Evolutionary conservation across 2,888 invertebrate genomes (phyloP), one percentile per base, ranked within the genome.

Genomic region (Bombyx huttoni): DNA sequence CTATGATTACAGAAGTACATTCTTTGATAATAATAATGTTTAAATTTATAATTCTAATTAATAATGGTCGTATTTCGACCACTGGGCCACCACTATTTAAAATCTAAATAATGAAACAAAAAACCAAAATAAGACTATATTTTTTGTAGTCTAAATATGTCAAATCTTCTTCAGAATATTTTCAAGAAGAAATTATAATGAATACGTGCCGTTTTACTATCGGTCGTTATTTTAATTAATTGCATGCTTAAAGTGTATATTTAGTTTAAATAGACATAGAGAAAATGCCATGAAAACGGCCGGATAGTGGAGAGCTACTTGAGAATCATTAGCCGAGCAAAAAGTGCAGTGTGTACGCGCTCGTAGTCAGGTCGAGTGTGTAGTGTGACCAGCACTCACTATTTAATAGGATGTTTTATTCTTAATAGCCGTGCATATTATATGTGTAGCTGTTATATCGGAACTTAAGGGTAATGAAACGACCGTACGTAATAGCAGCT

Each of bases 291-390:
- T 40, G 40, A 40, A 40, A 40, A 40, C 40, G 40, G 40, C 8
- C 40, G 40, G 40, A 40, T 49, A 13, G 47, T 14, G 34, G 34
- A 33, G 51, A 46, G 46, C 47, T 24, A 60, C 59, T 56, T 52
- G 59, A 63, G 63, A 63, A 66, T 66, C 67, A 67, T 67, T 67
- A 66, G 65, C 66, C 54, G 34, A 54, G 66, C 64, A 65, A 67
- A 67, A 66, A 66, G 63, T 66, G 66, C 65, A 65, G 61, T 63
- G 64, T 63, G 60, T 62, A 63, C 60, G 24, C 24, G 56, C 59
- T 56, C 57, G 62, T 57, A 57, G 59, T 52, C 52, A 54, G 64
- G 65, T 63, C 62, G 62, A 61, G 61, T 55, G 58, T 53, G 13
- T 52, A 14, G 8, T 47, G 49, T 53, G 48, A 10, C 62, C 56